A percentile compares a stretch with the other conserved stretches of the same genome.
These are phyloP conservation scores for Brenthis hecate DNA, from an alignment of 2,888 invertebrate genomes.

Conservation along the genomic window DNA sequence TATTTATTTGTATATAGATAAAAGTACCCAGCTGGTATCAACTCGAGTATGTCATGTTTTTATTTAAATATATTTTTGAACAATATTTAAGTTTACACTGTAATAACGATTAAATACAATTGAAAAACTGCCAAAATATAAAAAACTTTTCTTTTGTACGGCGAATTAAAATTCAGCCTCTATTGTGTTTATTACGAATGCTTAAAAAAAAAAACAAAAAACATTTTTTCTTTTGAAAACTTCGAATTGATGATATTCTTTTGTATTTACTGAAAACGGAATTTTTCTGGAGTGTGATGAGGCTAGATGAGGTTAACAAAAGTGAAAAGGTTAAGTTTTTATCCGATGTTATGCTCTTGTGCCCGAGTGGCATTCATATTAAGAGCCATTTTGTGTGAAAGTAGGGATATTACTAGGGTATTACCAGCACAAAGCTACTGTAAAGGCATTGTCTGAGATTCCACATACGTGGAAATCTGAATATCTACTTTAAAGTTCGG, in stretches of 20 bases:
- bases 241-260: conserved; percentile 9
- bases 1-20: too few species aligned
- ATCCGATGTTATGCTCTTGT: conserved; percentile 27
- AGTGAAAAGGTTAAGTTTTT: conserved; percentile 26
- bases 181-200: conserved; percentile 10
- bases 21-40: too few species aligned
- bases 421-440: conserved; percentile 27
- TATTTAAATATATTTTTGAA: too few species aligned
- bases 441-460: conserved; percentile 19
- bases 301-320: conserved; percentile 9
- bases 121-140: conserved; percentile 3
- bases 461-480: conserved; percentile 2
- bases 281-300: background rate
- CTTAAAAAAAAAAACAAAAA: background rate
- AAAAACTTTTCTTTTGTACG: conserved; percentile 9
- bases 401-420: conserved; percentile 24
- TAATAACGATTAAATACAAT: background rate
- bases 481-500: background rate
- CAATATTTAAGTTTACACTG: background rate
- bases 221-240: background rate
- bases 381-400: conserved; percentile 25
- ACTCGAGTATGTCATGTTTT: too few species aligned
- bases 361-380: conserved; percentile 26
- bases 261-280: conserved; percentile 13
- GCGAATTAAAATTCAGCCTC: conserved; percentile 4